phyloP scores from a whole-genome alignment of 2,888 invertebrate genomes.

The Nemoura dubitans region DNA sequence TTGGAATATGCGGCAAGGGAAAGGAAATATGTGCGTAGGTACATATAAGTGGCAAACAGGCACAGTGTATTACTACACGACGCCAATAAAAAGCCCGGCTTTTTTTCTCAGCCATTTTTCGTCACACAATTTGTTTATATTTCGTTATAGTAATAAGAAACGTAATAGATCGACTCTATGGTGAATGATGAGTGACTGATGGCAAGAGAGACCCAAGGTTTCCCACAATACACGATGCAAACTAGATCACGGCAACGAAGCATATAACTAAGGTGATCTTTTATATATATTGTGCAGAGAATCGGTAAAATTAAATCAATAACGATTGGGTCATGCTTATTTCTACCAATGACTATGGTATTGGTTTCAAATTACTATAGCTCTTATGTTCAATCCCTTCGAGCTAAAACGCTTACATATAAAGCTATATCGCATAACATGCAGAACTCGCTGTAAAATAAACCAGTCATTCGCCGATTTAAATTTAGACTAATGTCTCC shows the following conservation, averaged over 20 bases:
- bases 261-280: background rate
- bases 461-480: background rate
- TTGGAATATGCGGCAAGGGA: too few relatives aligned
- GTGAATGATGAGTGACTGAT: background rate
- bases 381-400: background rate
- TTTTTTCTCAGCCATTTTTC: background rate
- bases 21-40: too few relatives aligned
- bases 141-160: background rate
- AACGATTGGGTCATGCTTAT: conserved; percentile 1
- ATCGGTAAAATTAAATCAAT: background rate
- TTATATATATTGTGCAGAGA: background rate
- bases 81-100: background rate
- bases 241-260: background rate
- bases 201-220: background rate
- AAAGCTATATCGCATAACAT: background rate
- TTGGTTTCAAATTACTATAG: conserved; percentile 12
- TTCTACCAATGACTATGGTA: background rate
- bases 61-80: too few relatives aligned
- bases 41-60: too few relatives aligned
- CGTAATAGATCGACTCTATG: background rate
- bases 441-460: background rate
- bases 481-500: conserved; percentile 12
- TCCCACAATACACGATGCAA: background rate
- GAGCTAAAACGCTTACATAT: background rate
- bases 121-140: background rate